Evolutionary conservation across 2,797 vertebrate genomes (phyloP), one percentile per base, ranked within the genome.

Genomic region (Rhinatrema bivittatum): DNA sequence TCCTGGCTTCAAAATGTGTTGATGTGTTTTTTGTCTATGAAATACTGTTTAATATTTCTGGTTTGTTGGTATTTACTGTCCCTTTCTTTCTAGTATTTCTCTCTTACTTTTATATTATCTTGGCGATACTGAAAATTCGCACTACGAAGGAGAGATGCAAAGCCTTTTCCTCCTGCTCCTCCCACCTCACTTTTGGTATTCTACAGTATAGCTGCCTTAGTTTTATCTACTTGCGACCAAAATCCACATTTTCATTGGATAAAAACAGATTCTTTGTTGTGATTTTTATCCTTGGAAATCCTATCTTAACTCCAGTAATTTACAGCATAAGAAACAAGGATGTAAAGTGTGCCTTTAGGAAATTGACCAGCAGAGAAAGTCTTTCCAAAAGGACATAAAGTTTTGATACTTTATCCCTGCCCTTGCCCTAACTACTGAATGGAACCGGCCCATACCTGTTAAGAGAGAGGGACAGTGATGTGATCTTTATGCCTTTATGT

Each of bases 141-240:
- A 37, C 28, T 12, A 37, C 25, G 8, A n/a, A 37, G 11, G 40
- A 39, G 5, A 17, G 7, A 2, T 10, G 6, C 15, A 42, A 42
- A 21, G 32, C 30, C 19, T 42, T 42, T 13, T 34, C 30, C 25
- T 42, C 25, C 24, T 42, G 40, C 22, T 42, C 40, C 7, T 42
- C 41, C 10, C 41, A 43, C 22, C 19, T 43, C 4, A 43, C 16
- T 29, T 30, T 43, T 13, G 32, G 43, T n/a, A 32, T 33, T 19
- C 33, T 37, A 13, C 42, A 37, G 45, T 37, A 36, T 6, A 42
- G 28, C n/a, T 45, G 33, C 20, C 42, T 45, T 16, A 42, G 33
- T 4, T 45, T 32, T 26, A 21, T 45, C n/a, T 32, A 37, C 37
- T 36, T 45, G 6, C 21, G 42, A 7, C 25, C 34, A 7, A 19